Percentiles rank a stretch among this genome's conserved stretches.
Evolutionary conservation across 2,113 vertebrate genomes (phyloP).

Genomic region (Callithrix jacchus): DNA sequence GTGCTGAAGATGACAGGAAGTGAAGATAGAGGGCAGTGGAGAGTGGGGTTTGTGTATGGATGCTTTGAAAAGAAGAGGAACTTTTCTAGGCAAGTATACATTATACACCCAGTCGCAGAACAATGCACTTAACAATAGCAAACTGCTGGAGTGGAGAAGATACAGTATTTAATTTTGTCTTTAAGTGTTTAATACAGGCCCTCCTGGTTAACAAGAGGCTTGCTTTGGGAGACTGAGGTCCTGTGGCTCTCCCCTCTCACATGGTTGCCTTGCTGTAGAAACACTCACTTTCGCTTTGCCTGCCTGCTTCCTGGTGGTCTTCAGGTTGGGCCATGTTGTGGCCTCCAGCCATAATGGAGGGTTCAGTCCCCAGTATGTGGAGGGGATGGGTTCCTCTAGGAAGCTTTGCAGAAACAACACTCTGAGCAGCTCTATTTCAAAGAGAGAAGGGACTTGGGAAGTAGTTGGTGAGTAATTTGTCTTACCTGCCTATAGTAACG

Average conservation of each 20-base stretch:
- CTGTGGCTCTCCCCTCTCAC: neutral
- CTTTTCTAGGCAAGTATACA: neutral
- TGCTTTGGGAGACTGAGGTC: neutral
- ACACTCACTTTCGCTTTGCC: no score
- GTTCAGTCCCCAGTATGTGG: neutral
- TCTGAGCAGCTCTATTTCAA: neutral
- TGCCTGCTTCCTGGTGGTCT: neutral
- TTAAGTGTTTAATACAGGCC: neutral
- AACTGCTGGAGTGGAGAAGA: neutral
- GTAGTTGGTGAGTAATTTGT: neutral
- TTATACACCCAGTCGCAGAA: neutral
- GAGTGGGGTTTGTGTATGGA: accelerated
- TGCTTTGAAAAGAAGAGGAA: neutral
- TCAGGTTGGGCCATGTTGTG: no score
- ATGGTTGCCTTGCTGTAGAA: neutral
- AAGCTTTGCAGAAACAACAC: neutral
- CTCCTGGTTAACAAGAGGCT: neutral
- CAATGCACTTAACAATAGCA: neutral
- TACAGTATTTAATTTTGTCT: neutral
- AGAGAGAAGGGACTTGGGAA: neutral
- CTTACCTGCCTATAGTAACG: neutral
- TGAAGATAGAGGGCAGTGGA: no score
- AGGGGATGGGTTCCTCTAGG: neutral
- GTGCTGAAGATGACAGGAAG: neutral
- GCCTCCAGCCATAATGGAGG: neutral